These are phyloP conservation scores for Trichopoda pennipes DNA, from an alignment of 2,888 invertebrate species.

Conservation along the genomic window DNA sequence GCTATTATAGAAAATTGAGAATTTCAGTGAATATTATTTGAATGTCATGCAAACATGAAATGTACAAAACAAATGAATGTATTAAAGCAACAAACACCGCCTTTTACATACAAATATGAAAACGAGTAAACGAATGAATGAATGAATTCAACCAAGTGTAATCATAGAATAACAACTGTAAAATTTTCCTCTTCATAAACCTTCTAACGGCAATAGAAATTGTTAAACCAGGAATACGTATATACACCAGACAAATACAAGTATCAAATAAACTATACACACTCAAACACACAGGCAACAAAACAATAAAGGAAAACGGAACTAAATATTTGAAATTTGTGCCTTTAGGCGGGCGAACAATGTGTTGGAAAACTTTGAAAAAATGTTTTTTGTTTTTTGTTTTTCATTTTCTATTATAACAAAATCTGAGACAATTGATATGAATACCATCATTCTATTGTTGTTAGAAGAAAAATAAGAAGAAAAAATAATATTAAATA, in stretches of 20 bases:
- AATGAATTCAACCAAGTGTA: slow-evolving; percentile 63
- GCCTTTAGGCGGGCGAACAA: slow-evolving; percentile 40
- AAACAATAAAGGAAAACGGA: slow-evolving; percentile 57
- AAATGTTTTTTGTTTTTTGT: not conserved
- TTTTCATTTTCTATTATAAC: not conserved
- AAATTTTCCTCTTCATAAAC: slow-evolving; percentile 66
- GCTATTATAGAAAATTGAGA: slow-evolving; percentile 47
- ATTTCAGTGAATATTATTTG: slow-evolving; percentile 56
- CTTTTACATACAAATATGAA: slow-evolving; percentile 2
- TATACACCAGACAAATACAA: slow-evolving; percentile 14
- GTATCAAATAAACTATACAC: not conserved
- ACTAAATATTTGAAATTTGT: slow-evolving; percentile 51
- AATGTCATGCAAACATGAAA: slow-evolving; percentile 53
- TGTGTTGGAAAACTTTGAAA: slow-evolving; percentile 41
- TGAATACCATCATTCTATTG: slow-evolving; percentile 20
- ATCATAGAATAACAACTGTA: slow-evolving; percentile 70
- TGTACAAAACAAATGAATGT: slow-evolving; percentile 9
- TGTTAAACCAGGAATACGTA: slow-evolving; percentile 28
- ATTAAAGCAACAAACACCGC: not conserved
- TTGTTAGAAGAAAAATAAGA: too few species aligned
- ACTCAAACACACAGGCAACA: slow-evolving; percentile 1
- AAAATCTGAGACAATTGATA: slow-evolving; percentile 40
- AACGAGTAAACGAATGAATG: slow-evolving; percentile 23
- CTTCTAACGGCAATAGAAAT: slow-evolving; percentile 25
- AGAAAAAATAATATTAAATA: too few species aligned